A percentile compares a stretch with the other conserved stretches of the same genome.
Evolutionary conservation across 2,113 vertebrate species (phyloP).

Genomic region (Thymallus thymallus): DNA sequence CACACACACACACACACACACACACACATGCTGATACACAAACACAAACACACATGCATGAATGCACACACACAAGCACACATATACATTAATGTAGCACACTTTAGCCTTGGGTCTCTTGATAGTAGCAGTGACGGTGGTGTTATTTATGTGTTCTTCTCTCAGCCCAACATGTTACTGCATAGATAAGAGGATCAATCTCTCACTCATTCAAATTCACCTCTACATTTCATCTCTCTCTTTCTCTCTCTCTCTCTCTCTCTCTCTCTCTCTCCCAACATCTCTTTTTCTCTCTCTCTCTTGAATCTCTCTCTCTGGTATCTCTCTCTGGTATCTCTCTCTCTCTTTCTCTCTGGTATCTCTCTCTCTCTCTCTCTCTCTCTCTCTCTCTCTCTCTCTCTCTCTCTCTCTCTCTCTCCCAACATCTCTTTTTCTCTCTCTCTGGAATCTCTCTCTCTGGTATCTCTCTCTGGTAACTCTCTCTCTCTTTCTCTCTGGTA

Average conservation of each 20-base stretch:
- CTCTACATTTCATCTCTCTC: slow-evolving; percentile 20
- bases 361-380: too few species aligned
- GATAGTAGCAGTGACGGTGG: too few species aligned
- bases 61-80: slow-evolving; percentile 15
- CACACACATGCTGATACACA: too few species aligned
- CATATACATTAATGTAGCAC: slow-evolving; percentile 5
- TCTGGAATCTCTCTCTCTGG: slow-evolving; percentile 42
- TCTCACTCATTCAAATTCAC: slow-evolving; percentile 50
- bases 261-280: neutral
- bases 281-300: neutral
- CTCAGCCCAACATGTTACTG: slow-evolving; percentile 19
- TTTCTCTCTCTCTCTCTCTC: too few species aligned
- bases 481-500: neutral
- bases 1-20: too few species aligned
- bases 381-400: slow-evolving; percentile 40
- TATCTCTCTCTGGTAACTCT: slow-evolving; percentile 1
- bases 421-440: too few species aligned
- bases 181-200: slow-evolving; percentile 38
- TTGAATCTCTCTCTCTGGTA: too few species aligned
- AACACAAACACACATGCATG: too few species aligned
- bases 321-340: too few species aligned
- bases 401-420: neutral
- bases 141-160: slow-evolving; percentile 34
- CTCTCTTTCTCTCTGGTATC: too few species aligned
- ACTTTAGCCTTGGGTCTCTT: too few species aligned